A percentile compares a stretch with the other conserved stretches of the same genome.
phyloP scores from a whole-genome alignment of 2,113 vertebrate species.

The Stictonetta naevosa region DNA sequence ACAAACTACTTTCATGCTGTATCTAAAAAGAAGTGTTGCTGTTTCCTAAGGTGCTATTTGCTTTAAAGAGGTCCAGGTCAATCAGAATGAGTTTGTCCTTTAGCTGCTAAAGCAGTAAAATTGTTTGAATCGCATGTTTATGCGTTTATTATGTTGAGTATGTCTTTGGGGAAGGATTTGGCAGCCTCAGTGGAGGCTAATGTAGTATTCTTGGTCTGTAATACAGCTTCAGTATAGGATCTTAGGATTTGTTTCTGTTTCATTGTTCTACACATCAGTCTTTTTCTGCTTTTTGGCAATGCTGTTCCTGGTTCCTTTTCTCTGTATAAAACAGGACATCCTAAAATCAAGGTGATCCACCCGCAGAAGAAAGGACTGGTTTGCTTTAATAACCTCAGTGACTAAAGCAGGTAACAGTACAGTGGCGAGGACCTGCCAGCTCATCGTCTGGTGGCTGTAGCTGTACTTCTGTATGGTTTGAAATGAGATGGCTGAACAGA shows the following conservation, averaged over 20 bases:
- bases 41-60: neutral
- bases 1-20: neutral
- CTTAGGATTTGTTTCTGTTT: constrained; percentile 6
- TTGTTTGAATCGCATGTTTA: neutral
- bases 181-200: neutral
- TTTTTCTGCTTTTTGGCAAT: constrained; percentile 50
- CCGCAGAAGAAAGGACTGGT: constrained; percentile 12
- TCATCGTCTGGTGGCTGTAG: neutral
- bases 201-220: neutral
- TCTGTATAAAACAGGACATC: constrained; percentile 22
- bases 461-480: neutral
- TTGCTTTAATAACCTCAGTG: constrained; percentile 47
- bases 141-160: neutral
- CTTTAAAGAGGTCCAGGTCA: neutral
- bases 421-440: neutral
- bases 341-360: constrained; percentile 24
- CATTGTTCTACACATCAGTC: neutral
- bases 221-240: neutral
- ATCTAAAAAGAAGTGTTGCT: neutral
- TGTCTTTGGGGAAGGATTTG: neutral
- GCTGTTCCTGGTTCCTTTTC: constrained; percentile 37
- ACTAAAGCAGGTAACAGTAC: constrained; percentile 35
- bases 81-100: neutral
- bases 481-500: neutral
- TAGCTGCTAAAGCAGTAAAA: neutral